Conservation (phyloP, 2,888 invertebrate genomes). For the Furcula furcula region DNA sequence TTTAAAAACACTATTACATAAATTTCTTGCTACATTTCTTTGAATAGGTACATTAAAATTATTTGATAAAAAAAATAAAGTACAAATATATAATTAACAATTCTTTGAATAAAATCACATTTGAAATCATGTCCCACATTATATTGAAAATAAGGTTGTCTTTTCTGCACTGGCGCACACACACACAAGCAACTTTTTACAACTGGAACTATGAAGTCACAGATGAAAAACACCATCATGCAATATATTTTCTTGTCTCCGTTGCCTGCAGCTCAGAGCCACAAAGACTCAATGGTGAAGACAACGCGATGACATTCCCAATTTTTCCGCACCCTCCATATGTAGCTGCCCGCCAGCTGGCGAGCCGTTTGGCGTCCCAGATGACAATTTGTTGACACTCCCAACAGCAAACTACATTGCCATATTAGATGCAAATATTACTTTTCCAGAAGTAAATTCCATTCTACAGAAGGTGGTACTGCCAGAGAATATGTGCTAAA, state of each 20-base stretch:
- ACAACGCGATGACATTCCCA: slow-evolving; percentile 17
- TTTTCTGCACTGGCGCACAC: slow-evolving; percentile 30
- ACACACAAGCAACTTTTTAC: slow-evolving; percentile 36
- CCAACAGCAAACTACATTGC: slow-evolving; percentile 12
- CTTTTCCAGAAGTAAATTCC: slow-evolving; percentile 12
- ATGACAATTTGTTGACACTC: too few species aligned
- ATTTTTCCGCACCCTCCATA: slow-evolving; percentile 16
- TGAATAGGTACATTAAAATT: slow-evolving; percentile 1
- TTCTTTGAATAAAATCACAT: slow-evolving; percentile 1
- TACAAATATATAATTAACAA: slow-evolving; percentile 1
- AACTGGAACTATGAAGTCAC: slow-evolving; percentile 21
- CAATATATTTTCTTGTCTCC: slow-evolving; percentile 19
- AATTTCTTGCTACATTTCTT: slow-evolving; percentile 15
- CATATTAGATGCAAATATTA: slow-evolving; percentile 10
- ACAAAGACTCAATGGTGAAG: slow-evolving; percentile 15
- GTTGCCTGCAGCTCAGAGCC: slow-evolving; percentile 17
- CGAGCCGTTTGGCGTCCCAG: too few species aligned
- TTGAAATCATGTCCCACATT: slow-evolving; percentile 9
- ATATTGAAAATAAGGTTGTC: slow-evolving; percentile 5
- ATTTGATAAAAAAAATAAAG: too few species aligned
- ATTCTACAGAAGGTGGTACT: slow-evolving; percentile 5
- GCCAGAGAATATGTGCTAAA: slow-evolving; percentile 12
- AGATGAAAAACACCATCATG: slow-evolving; percentile 22
- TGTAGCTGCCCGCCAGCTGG: slow-evolving; percentile 13
- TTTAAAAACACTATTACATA: slow-evolving; percentile 38